Base-by-base conservation (phyloP, 2,888 invertebrate genomes). In the Lithosia quadra region DNA sequence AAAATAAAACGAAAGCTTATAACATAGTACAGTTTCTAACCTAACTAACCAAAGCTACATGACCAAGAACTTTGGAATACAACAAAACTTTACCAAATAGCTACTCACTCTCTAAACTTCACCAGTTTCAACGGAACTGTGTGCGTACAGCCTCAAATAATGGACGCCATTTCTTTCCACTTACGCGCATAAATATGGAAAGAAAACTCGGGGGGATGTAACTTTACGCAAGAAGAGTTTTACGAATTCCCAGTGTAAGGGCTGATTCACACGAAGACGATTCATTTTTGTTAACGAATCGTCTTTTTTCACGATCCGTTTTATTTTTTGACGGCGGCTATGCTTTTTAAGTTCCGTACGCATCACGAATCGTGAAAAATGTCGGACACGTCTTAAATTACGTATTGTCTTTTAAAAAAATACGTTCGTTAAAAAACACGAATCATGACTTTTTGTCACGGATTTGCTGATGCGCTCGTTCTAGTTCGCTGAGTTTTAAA, bases 131-230 rank as follows among this genome's bases (percentile, higher is more conserved):
- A 13, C 36, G n/a, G 18, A 56, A 55, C 68, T 77, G 67, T 67
- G 79, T 74, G 77, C 73, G 66, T 74, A 72, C 69, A 72, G 69
- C 72, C 74, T 76, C 69, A 66, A 79, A 79, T 78, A 78, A 78
- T 78, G 77, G 70, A 63, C 18, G 63, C 56, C 77, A 75, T 78
- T 77, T 79, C 73, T 78, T 77, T 64, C 67, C 69, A 71, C 79
- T 79, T 77, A 69, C 72, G 77, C 71, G 71, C 71, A 78, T 79
- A 79, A 77, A 78, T 78, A 79, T 75, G 69, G 67, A 68, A 63
- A 73, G 69, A 67, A 77, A 79, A 69, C 68, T 67, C 56, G 22
- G 24, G 28, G 43, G 39, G 39, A 60, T 61, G 58, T 63, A 67
- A 62, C 62, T 61, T 67, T 67, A 18, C 39, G 24, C 9, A 15